A percentile compares a stretch with the other conserved stretches of the same genome.
Conservation (phyloP, 2,113 vertebrate species). For the Sinocyclocheilus grahami region DNA sequence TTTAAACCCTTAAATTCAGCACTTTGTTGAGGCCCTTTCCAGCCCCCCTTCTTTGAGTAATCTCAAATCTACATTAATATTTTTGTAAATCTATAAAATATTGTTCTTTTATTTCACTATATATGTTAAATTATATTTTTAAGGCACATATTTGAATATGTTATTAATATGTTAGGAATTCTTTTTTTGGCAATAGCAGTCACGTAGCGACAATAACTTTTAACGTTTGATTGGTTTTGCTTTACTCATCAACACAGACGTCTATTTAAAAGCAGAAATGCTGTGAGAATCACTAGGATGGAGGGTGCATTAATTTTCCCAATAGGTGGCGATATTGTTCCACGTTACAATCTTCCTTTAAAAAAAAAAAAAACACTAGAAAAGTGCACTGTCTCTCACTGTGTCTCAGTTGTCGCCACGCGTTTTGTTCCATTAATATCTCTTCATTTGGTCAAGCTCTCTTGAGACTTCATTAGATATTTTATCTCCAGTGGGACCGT, state of each 20-base stretch:
- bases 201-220: not conserved
- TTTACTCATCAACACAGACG: not conserved
- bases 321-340: not conserved
- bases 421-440: not conserved
- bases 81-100: too few species aligned
- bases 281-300: too few species aligned
- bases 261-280: too few species aligned
- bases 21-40: not conserved
- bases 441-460: conserved; percentile 3
- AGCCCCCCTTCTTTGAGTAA: too few species aligned
- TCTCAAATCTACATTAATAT: too few species aligned
- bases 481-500: not conserved
- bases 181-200: not conserved
- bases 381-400: not conserved
- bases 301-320: not conserved
- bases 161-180: too few species aligned
- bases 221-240: not conserved
- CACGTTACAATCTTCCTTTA: not conserved
- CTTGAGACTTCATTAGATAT: not conserved
- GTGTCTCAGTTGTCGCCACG: not conserved
- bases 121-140: too few species aligned
- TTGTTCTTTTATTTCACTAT: too few species aligned
- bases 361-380: not conserved
- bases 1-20: not conserved
- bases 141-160: too few species aligned